Percentiles rank a stretch among this genome's conserved stretches.
phyloP scores from a whole-genome alignment of 2,113 vertebrate genomes.

The zebrafish (Danio rerio) region DNA sequence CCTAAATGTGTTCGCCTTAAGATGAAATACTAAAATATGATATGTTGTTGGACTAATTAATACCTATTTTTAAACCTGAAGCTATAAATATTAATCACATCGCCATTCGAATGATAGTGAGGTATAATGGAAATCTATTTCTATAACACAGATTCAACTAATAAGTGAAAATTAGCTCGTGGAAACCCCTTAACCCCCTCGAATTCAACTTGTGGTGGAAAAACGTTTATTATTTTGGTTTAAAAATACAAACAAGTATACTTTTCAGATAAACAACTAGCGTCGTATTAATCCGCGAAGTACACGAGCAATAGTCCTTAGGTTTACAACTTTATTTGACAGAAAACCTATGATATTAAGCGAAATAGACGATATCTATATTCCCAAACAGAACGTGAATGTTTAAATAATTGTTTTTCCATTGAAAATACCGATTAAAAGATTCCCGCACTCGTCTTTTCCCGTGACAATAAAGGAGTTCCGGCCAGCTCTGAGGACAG shows the following conservation, averaged over 20 bases:
- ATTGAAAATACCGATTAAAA: too few species aligned
- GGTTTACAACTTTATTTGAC: not conserved
- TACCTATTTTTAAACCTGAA: not conserved
- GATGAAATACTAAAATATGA: not conserved
- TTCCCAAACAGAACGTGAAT: not conserved
- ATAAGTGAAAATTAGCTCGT: not conserved
- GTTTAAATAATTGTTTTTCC: too few species aligned
- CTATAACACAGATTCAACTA: not conserved
- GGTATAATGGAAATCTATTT: not conserved
- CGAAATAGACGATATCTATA: not conserved
- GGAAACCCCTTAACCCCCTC: not conserved
- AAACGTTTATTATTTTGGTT: not conserved
- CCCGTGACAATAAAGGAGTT: conserved; percentile 73
- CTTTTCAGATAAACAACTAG: not conserved
- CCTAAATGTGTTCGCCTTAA: not conserved
- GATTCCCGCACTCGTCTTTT: not conserved
- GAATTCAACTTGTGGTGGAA: not conserved
- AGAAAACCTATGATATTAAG: not conserved
- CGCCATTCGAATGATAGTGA: not conserved
- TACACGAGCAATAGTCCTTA: conserved; percentile 71
- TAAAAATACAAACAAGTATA: not conserved
- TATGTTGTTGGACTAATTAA: not conserved
- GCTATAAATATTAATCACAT: not conserved
- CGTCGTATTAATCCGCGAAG: conserved; percentile 73
- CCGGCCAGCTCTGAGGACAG: conserved; percentile 70